Conservation (phyloP, 1,140 invertebrate species). For the Brachionus rotundiformis region DNA sequence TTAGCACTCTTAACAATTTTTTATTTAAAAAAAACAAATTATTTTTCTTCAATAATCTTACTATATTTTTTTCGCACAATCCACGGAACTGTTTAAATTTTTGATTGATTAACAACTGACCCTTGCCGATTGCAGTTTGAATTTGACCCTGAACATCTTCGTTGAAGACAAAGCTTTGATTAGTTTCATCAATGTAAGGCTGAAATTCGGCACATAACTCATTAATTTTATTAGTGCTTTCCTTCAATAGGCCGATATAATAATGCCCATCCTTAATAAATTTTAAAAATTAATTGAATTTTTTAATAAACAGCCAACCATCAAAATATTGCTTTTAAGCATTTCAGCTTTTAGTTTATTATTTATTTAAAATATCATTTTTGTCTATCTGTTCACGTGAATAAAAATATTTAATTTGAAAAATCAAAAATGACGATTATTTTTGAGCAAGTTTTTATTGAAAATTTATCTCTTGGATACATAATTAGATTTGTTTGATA, state of each 20-base stretch:
- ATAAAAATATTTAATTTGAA: background rate
- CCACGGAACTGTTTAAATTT: conserved; percentile 93
- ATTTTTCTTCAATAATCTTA: conserved; percentile 63
- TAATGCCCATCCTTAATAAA: conserved; percentile 51
- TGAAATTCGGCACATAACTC: background rate
- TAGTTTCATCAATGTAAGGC: background rate
- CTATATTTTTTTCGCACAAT: conserved; percentile 77
- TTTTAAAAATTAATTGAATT: background rate
- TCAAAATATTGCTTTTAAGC: background rate
- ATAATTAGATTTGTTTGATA: conserved; percentile 39
- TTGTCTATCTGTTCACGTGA: conserved; percentile 7
- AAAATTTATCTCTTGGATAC: conserved; percentile 37
- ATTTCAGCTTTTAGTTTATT: background rate
- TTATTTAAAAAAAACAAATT: background rate
- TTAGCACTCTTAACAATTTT: conserved; percentile 15
- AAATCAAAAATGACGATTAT: background rate
- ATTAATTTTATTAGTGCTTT: background rate
- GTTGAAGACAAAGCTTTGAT: background rate
- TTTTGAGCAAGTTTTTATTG: background rate
- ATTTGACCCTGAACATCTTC: conserved; percentile 73
- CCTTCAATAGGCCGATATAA: conserved; percentile 9
- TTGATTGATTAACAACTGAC: conserved; percentile 79
- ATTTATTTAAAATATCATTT: conserved; percentile 37
- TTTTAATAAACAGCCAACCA: background rate
- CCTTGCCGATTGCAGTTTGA: conserved; percentile 84